phyloP scores from a whole-genome alignment of 2,797 vertebrate species.

The Falco peregrinus region DNA sequence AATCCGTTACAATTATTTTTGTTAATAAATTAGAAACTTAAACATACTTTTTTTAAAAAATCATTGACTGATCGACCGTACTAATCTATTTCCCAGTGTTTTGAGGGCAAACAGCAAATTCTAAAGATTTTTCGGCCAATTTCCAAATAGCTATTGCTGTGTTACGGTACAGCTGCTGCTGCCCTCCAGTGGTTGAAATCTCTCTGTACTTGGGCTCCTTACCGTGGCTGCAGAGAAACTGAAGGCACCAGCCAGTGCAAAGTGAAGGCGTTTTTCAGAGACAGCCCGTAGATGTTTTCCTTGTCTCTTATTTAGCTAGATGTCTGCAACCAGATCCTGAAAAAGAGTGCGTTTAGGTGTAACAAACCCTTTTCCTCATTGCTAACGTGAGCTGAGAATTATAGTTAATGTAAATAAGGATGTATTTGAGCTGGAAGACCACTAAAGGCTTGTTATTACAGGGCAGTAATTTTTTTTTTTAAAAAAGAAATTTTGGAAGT shows the following conservation, averaged over 20 bases:
- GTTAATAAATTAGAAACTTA: not conserved
- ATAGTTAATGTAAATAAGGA: not conserved
- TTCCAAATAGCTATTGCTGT: not conserved
- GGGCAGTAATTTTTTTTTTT: not conserved
- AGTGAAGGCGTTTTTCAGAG: not conserved
- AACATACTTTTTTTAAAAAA: not conserved
- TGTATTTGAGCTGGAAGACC: not conserved
- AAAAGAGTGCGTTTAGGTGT: not conserved
- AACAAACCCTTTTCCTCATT: not conserved
- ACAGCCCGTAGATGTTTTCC: not conserved
- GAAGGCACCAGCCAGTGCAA: too few relatives aligned
- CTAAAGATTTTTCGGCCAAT: not conserved
- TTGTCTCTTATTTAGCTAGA: not conserved
- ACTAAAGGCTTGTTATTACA: not conserved
- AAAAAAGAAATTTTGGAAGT: not conserved
- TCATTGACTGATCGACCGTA: not conserved
- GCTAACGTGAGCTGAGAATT: not conserved
- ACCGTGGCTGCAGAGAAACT: not conserved
- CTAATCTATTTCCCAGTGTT: not conserved
- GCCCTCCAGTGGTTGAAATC: not conserved
- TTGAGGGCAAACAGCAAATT: not conserved
- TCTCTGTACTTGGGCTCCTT: not conserved
- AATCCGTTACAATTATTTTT: not conserved
- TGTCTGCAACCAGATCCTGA: not conserved
- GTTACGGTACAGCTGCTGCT: not conserved